These are phyloP conservation scores for Epinotia demarniana DNA, from an alignment of 2,888 invertebrate genomes.

Conservation along the genomic window DNA sequence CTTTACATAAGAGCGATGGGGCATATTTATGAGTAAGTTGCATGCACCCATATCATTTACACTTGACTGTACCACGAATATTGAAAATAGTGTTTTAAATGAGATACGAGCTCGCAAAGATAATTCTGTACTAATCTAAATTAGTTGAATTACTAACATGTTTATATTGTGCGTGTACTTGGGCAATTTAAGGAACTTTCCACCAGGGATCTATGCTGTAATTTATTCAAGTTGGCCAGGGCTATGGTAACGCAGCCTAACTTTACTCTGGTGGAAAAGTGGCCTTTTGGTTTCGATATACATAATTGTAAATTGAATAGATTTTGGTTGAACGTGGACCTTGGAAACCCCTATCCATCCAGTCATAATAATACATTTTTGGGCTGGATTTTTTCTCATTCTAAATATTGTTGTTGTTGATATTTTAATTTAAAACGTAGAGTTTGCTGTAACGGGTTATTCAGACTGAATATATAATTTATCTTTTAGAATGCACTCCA, in stretches of 20 bases:
- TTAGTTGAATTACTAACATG: conserved; percentile 3
- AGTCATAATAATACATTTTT: background rate
- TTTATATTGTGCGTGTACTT: background rate
- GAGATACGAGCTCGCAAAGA: background rate
- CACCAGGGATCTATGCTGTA: background rate
- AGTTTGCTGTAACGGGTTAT: background rate
- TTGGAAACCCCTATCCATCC: background rate
- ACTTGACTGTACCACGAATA: background rate
- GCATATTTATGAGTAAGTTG: too few species aligned
- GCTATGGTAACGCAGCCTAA: background rate
- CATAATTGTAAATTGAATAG: background rate
- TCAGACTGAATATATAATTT: background rate
- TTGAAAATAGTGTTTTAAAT: background rate
- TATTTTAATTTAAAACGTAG: background rate
- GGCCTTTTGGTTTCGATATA: background rate
- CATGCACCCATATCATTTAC: too few species aligned
- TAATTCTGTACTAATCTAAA: conserved; percentile 8
- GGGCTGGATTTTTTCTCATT: background rate
- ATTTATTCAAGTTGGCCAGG: background rate
- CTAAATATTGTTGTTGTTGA: background rate
- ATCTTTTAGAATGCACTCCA: background rate
- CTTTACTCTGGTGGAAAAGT: background rate
- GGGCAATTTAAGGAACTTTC: background rate
- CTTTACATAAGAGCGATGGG: too few species aligned
- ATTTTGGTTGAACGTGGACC: background rate